These are phyloP conservation scores for Channa maculata DNA, from an alignment of 2,113 vertebrate species.

Conservation along the genomic window DNA sequence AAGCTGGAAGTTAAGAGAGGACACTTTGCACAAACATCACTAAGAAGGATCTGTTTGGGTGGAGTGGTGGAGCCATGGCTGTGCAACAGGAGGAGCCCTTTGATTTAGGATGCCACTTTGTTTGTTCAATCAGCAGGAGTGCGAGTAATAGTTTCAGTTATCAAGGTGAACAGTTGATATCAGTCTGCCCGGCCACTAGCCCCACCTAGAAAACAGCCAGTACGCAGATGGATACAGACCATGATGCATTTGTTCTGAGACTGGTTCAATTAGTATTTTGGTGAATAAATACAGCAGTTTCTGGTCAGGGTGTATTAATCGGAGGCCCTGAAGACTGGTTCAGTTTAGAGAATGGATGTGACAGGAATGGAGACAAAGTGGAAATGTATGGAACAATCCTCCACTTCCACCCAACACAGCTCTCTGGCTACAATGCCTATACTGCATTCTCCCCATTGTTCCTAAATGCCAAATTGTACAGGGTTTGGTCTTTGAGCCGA, in stretches of 20 bases:
- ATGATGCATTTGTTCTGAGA: conserved; percentile 40
- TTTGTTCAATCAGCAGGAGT: conserved; percentile 65
- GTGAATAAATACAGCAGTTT: conserved; percentile 71
- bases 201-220: conserved; percentile 35
- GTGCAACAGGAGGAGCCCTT: conserved; percentile 29
- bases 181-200: not conserved
- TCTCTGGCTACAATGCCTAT: not conserved
- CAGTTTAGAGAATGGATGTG: conserved; percentile 17
- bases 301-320: conserved; percentile 39
- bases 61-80: conserved; percentile 38
- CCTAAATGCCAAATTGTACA: conserved; percentile 27
- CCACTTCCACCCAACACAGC: conserved; percentile 17
- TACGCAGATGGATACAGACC: conserved; percentile 51
- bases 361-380: conserved; percentile 58
- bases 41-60: conserved; percentile 37
- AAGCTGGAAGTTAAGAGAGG: conserved; percentile 56
- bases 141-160: conserved; percentile 16
- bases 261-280: conserved; percentile 22
- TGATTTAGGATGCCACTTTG: conserved; percentile 1
- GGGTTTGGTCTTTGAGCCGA: conserved; percentile 8
- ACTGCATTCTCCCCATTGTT: conserved; percentile 13
- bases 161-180: conserved; percentile 25
- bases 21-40: conserved; percentile 55
- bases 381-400: conserved; percentile 24
- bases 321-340: conserved; percentile 57